A percentile compares a stretch with the other conserved stretches of the same genome.
phyloP scores from a whole-genome alignment of 2,113 vertebrate genomes.

The Telmatochromis bifrenatus region DNA sequence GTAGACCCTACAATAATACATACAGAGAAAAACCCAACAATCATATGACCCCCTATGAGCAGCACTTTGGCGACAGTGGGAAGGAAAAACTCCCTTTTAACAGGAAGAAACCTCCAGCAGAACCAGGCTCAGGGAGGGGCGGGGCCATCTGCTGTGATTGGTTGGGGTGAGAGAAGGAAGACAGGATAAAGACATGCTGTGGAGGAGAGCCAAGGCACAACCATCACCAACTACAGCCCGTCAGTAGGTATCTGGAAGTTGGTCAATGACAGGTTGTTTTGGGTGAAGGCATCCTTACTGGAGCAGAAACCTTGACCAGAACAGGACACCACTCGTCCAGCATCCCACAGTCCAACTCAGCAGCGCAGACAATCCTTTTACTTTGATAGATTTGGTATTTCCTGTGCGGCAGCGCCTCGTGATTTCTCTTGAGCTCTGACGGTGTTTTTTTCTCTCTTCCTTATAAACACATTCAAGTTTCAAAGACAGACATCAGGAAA shows the following conservation, averaged over 20 bases:
- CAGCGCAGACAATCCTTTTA: not conserved
- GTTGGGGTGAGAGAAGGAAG: rapidly evolving
- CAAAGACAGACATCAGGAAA: not conserved
- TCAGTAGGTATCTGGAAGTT: not conserved
- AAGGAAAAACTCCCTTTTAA: too few relatives aligned
- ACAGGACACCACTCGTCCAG: not conserved
- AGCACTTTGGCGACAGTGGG: too few relatives aligned
- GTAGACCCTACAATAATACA: rapidly evolving
- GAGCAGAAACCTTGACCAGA: not conserved
- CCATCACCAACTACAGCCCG: not conserved
- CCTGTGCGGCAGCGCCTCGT: not conserved
- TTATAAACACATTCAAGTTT: not conserved
- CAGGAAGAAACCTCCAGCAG: not conserved
- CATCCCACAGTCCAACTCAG: not conserved
- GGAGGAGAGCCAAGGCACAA: rapidly evolving
- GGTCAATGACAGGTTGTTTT: not conserved
- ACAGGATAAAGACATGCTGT: not conserved
- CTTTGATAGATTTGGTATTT: not conserved
- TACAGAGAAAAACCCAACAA: not conserved
- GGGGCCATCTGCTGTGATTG: not conserved
- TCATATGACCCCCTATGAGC: not conserved
- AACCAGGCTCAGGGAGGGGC: not conserved
- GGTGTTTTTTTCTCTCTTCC: not conserved
- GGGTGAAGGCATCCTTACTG: not conserved
- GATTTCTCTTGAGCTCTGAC: not conserved